Evolutionary conservation across 2,888 invertebrate genomes (phyloP), one percentile per base, ranked within the genome.

Genomic region (Chrysomela aeneicollis): DNA sequence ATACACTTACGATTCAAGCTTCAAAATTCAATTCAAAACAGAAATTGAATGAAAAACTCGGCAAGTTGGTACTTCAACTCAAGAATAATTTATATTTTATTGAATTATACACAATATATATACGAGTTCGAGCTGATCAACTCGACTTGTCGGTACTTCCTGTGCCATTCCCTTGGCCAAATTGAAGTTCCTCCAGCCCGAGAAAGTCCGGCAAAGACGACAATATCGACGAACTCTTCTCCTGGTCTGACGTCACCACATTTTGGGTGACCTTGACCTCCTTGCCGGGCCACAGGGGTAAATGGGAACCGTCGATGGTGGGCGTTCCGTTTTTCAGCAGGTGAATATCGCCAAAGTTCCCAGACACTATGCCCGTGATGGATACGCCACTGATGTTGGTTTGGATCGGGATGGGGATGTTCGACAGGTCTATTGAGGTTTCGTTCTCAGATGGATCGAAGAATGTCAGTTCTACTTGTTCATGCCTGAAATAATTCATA

Each of bases 401-500:
- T 73, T 86, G 85, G 15, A 86, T 81, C 46, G 87, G 87, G 32
- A 86, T 65, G 8, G 86, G 86, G 26, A 87, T 85, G 61, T 84
- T 83, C 53, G 85, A 85, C 53, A 87, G 75, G 74, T 87, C 84
- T 32, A 87, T 82, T 62, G 82, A 78, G 42, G 82, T 84, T 22
- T 82, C 81, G 69, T 87, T 87, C 54, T 79, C 78, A 53, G 80
- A 80, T 8, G 86, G 84, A 72, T 86, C 84, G 70, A 82, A 87
- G 76, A 87, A 86, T 19, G 86, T 85, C 37, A 87, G 73, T 72
- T 86, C 86, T 0, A 87, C 83, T 64, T 85, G 83, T 74, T 87
- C 86, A 62, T 85, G 84, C 5, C 86, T 85, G 71, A 59, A 78
- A 79, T n/a, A n/a, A n/a, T n/a, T n/a, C n/a, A n/a, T n/a, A n/a